phyloP scores from a whole-genome alignment of 1,140 invertebrate species.

The Lordiphosa mommai region DNA sequence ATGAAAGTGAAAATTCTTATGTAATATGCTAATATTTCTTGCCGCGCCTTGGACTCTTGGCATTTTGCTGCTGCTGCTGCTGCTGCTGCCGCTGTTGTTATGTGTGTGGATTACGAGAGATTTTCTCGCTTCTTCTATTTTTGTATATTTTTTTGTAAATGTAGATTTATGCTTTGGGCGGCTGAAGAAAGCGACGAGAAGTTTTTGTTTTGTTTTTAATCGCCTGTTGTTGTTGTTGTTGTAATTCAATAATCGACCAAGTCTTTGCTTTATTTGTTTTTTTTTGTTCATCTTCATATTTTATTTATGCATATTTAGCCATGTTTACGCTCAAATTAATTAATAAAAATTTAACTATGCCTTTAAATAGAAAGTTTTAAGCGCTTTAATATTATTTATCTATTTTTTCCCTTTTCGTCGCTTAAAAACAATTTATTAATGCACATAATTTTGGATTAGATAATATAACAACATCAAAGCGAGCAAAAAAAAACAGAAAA shows the following conservation, averaged over 20 bases:
- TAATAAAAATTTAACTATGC: conserved; percentile 48
- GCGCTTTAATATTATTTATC: conserved; percentile 2
- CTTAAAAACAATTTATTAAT: conserved; percentile 46
- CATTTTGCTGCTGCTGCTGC: conserved; percentile 9
- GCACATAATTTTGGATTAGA: conserved; percentile 51
- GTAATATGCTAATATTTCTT: conserved; percentile 56
- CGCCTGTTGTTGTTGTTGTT: conserved; percentile 5
- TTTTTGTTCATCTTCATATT: not conserved
- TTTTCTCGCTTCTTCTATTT: conserved; percentile 12
- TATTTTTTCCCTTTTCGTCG: conserved; percentile 1
- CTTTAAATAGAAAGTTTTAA: conserved; percentile 40
- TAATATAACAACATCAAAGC: conserved; percentile 10
- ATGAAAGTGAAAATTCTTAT: conserved; percentile 60
- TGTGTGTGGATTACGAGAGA: conserved; percentile 39
- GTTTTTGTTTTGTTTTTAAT: conserved; percentile 5
- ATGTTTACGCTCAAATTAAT: conserved; percentile 31
- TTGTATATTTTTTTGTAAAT: conserved; percentile 18
- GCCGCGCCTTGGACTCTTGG: conserved; percentile 30
- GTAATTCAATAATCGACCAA: not conserved
- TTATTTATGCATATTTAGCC: conserved; percentile 31
- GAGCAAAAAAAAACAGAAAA: not conserved
- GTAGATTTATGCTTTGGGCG: conserved; percentile 28
- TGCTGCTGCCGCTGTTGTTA: not conserved
- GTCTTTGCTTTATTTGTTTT: conserved; percentile 3
- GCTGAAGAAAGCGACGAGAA: conserved; percentile 34